phyloP scores from a whole-genome alignment of 2,797 vertebrate genomes.

The Scolopax bukidnonensis region DNA sequence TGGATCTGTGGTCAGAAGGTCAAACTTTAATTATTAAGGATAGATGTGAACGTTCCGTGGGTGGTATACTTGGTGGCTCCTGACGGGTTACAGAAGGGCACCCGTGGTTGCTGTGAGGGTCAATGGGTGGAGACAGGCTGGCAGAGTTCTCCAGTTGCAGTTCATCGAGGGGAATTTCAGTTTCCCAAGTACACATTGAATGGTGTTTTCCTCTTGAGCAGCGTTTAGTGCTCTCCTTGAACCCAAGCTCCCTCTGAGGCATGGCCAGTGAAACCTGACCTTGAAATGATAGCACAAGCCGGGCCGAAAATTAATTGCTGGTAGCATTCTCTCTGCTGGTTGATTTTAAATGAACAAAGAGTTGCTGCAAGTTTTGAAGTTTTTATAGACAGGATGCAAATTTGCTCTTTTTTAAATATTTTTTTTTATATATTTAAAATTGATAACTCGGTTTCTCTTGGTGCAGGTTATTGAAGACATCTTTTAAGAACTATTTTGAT shows the following conservation, averaged over 20 bases:
- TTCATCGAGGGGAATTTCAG: neutral
- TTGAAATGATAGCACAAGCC: slow-evolving; percentile 43
- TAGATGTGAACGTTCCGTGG: neutral
- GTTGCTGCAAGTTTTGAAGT: neutral
- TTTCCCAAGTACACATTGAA: neutral
- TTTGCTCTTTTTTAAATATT: neutral
- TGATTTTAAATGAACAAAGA: slow-evolving; percentile 38
- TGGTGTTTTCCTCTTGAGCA: neutral
- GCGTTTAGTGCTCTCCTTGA: slow-evolving; percentile 14
- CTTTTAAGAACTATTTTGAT: neutral
- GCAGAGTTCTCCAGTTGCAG: neutral
- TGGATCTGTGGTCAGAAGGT: neutral
- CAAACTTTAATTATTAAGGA: neutral
- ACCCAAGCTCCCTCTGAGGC: slow-evolving; percentile 33
- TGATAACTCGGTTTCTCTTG: neutral
- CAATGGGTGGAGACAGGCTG: neutral
- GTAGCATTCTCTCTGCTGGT: slow-evolving; percentile 13
- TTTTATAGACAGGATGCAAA: neutral
- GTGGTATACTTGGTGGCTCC: neutral
- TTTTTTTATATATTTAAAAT: neutral
- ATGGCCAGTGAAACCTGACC: slow-evolving; percentile 39
- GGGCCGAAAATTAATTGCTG: neutral
- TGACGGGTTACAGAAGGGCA: neutral
- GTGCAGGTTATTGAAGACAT: neutral
- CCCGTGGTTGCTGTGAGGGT: neutral